Conservation (phyloP, 2,888 invertebrate genomes). For the Melikaiella ostensackeni region DNA sequence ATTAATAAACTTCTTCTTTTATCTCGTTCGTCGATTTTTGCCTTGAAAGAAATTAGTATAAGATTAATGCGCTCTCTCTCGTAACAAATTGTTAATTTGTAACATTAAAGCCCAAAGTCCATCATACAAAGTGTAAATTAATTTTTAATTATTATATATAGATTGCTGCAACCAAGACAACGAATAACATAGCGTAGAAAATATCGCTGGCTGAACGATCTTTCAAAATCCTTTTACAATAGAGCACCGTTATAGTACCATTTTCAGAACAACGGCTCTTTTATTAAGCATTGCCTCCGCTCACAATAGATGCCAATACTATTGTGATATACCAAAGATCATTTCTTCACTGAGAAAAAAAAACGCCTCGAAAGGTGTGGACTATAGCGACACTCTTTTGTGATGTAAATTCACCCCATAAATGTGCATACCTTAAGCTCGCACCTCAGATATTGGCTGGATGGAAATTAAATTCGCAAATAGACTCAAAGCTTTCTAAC, state of each 20-base stretch:
- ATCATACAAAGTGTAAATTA: not conserved
- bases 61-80: conserved; percentile 19
- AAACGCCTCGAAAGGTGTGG: not conserved
- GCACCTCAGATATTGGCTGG: conserved; percentile 39
- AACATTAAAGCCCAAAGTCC: not conserved
- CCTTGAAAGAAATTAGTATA: conserved; percentile 18
- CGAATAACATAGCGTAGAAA: conserved; percentile 53
- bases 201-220: not conserved
- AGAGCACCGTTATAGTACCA: conserved; percentile 7
- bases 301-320: conserved; percentile 2
- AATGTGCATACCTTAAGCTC: conserved; percentile 9
- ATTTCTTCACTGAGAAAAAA: not conserved
- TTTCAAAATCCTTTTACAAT: conserved; percentile 10
- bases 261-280: conserved; percentile 2
- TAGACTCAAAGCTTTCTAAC: conserved; percentile 1
- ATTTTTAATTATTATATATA: conserved; percentile 39
- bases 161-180: conserved; percentile 57
- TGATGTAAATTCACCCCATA: conserved; percentile 29
- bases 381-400: conserved; percentile 30
- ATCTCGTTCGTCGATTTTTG: conserved; percentile 36
- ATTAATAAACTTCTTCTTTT: conserved; percentile 21
- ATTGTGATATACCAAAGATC: conserved; percentile 28
- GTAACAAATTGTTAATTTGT: not conserved
- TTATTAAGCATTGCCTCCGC: not conserved
- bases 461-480: conserved; percentile 40